Evolutionary conservation across 2,113 vertebrate species (phyloP).

Genomic region (cat (Felis catus)): F.catus_Fca126_mat1.0 CM031421.1:78150501-78151000

Average conservation of each 20-base stretch:
- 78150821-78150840: not conserved
- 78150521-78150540: slow-evolving; percentile 14
- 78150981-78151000: not conserved
- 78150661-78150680: not conserved
- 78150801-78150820: not conserved
- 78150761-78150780: not conserved
- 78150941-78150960: not conserved
- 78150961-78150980: not conserved
- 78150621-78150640: not conserved
- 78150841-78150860: not conserved
- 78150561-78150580: not conserved
- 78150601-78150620: not conserved
- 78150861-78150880: not conserved
- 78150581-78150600: not conserved
- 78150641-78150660: not conserved
- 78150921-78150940: not conserved
- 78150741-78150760: not conserved
- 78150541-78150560: not conserved
- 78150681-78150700: not conserved
- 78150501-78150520: not conserved
- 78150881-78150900: not conserved
- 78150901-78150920: not conserved
- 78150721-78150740: not conserved
- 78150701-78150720: not conserved
- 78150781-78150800: not conserved